A percentile compares a stretch with the other conserved stretches of the same genome.
Conservation (phyloP, 1,140 invertebrate species). For the Trichonephila inaurata region DNA sequence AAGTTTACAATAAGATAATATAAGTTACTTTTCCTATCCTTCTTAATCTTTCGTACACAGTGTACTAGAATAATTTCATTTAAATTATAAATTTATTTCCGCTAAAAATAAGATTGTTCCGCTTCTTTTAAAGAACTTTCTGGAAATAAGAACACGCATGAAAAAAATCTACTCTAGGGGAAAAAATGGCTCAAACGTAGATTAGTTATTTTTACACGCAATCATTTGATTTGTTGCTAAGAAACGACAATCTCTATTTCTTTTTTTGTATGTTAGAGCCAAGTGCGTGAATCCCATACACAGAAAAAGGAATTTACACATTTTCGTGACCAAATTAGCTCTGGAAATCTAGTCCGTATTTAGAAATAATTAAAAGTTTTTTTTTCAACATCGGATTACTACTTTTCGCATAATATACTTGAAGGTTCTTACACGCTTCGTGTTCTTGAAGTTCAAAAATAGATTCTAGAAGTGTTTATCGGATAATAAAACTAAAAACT, state of each 20-base stretch:
- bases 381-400: background rate
- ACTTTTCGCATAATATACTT: background rate
- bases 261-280: background rate
- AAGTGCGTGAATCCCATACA: background rate
- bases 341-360: background rate
- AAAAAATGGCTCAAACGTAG: background rate
- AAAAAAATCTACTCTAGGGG: background rate
- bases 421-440: background rate
- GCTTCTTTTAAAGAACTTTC: background rate
- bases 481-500: background rate
- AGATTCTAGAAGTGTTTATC: background rate
- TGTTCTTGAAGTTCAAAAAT: background rate
- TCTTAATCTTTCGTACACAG: background rate
- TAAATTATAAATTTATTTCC: background rate
- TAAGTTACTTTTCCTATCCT: background rate
- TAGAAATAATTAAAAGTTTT: background rate
- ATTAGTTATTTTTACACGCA: constrained; percentile 18
- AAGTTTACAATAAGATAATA: no score
- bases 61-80: background rate
- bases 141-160: background rate
- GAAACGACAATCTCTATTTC: background rate
- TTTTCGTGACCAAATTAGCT: constrained; percentile 20
- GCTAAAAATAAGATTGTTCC: background rate
- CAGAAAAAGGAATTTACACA: background rate
- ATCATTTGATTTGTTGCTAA: constrained; percentile 28